A percentile compares a stretch with the other conserved stretches of the same genome.
Conservation (phyloP, 37 sponge, comb jelly and placozoan genomes). For the Lycopodina hypogea region DNA sequence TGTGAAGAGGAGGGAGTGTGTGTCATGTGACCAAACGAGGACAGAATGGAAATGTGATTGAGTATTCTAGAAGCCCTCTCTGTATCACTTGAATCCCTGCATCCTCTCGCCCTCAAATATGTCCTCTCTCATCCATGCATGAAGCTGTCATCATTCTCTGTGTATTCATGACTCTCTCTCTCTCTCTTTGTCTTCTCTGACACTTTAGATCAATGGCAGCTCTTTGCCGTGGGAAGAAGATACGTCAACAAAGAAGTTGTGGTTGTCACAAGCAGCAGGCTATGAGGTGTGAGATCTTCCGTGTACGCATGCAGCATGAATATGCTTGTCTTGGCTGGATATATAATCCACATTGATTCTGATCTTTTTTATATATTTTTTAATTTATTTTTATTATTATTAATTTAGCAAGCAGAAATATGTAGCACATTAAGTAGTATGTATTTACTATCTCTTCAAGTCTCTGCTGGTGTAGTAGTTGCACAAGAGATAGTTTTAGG, state of each 20-base stretch:
- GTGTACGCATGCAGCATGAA: not conserved
- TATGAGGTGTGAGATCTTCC: not conserved
- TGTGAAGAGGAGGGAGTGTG: too few relatives aligned
- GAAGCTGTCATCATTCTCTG: not conserved
- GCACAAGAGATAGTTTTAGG: too few relatives aligned
- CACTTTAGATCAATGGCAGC: not conserved
- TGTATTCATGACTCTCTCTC: not conserved
- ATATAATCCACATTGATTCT: too few relatives aligned
- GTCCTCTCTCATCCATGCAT: not conserved
- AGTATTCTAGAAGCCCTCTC: too few relatives aligned
- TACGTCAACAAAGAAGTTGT: not conserved
- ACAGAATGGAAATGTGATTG: too few relatives aligned
- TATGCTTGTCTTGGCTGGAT: not conserved
- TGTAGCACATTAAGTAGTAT: not conserved
- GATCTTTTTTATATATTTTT: too few relatives aligned
- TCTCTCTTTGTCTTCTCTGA: too few relatives aligned
- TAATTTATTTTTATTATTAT: not conserved
- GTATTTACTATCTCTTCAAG: too few relatives aligned
- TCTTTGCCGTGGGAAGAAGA: not conserved
- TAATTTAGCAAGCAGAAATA: not conserved
- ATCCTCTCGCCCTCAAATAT: too few relatives aligned
- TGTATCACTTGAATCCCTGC: too few relatives aligned
- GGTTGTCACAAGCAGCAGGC: conserved; percentile 8
- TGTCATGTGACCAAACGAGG: too few relatives aligned
- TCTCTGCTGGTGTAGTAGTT: too few relatives aligned